Evolutionary conservation across 2,888 invertebrate species (phyloP).

Genomic region (Agonopterix heracliana): DNA sequence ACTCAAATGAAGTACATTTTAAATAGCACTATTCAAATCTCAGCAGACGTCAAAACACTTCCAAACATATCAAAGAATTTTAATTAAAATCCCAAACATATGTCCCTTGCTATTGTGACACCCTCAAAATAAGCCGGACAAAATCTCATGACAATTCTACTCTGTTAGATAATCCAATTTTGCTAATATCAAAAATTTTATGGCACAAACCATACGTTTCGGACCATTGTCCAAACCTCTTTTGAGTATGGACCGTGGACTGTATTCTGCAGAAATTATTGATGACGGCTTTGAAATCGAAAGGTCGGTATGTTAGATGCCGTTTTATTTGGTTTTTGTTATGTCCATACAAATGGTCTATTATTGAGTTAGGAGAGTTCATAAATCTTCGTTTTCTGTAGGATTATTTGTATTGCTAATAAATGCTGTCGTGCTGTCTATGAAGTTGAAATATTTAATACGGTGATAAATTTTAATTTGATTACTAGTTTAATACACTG

Average conservation of each 20-base stretch:
- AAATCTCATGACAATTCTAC: constrained; percentile 42
- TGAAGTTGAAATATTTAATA: background rate
- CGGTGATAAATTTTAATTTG: too few species aligned
- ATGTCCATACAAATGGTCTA: constrained; percentile 32
- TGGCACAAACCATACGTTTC: constrained; percentile 53
- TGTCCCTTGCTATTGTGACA: constrained; percentile 38
- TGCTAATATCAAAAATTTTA: constrained; percentile 44
- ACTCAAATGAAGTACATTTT: too few species aligned
- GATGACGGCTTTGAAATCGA: constrained; percentile 58
- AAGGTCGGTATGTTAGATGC: constrained; percentile 36
- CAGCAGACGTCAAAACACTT: constrained; percentile 48
- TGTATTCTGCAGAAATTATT: constrained; percentile 48
- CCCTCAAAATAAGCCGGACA: constrained; percentile 51
- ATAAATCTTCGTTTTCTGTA: constrained; percentile 29
- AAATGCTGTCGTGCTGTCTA: constrained; percentile 15
- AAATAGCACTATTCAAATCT: too few species aligned
- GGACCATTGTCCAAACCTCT: constrained; percentile 47
- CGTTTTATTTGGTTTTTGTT: constrained; percentile 52
- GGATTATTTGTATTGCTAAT: constrained; percentile 18
- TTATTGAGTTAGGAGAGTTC: constrained; percentile 30
- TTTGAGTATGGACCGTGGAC: constrained; percentile 45
- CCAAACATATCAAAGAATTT: constrained; percentile 35
- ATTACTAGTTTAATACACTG: too few species aligned
- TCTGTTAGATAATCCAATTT: constrained; percentile 69
- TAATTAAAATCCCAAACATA: constrained; percentile 44